These are phyloP conservation scores for Coremacera marginata DNA, from an alignment of 2,888 invertebrate species.

Conservation along the genomic window DNA sequence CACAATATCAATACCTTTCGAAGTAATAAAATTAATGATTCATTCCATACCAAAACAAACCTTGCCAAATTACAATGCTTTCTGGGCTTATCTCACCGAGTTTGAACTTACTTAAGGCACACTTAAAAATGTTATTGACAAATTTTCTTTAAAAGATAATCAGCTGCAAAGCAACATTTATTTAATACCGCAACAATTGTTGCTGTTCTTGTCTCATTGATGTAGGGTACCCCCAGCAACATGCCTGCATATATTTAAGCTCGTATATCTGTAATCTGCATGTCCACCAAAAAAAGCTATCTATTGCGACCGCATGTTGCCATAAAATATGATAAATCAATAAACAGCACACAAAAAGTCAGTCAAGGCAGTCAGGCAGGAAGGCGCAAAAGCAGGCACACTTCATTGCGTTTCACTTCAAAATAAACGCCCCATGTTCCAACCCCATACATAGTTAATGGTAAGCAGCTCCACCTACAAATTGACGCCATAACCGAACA, in stretches of 20 bases:
- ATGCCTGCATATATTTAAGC: background rate
- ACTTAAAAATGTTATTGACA: background rate
- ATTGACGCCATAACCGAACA: slow-evolving; percentile 14
- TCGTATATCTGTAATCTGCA: background rate
- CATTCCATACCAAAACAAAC: background rate
- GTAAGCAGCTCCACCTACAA: slow-evolving; percentile 23
- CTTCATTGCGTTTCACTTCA: background rate
- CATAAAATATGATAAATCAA: slow-evolving; percentile 52
- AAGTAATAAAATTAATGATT: no score
- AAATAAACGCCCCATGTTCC: background rate
- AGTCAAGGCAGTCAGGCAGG: background rate
- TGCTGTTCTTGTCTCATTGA: background rate
- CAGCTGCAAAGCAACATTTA: background rate
- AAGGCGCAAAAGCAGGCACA: background rate
- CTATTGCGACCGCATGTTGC: slow-evolving; percentile 13
- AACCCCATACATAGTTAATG: background rate
- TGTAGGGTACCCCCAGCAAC: background rate
- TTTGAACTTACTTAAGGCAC: background rate
- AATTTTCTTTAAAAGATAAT: background rate
- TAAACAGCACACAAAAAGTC: slow-evolving; percentile 46
- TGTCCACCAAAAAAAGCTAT: slow-evolving; percentile 2
- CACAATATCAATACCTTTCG: no score
- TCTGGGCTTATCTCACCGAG: background rate
- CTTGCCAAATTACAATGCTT: background rate
- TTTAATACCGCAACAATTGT: background rate